A percentile compares a stretch with the other conserved stretches of the same genome.
These are phyloP conservation scores for Dromococcyx pavoninus DNA, from an alignment of 2,797 vertebrate species.

Conservation along the genomic window DNA sequence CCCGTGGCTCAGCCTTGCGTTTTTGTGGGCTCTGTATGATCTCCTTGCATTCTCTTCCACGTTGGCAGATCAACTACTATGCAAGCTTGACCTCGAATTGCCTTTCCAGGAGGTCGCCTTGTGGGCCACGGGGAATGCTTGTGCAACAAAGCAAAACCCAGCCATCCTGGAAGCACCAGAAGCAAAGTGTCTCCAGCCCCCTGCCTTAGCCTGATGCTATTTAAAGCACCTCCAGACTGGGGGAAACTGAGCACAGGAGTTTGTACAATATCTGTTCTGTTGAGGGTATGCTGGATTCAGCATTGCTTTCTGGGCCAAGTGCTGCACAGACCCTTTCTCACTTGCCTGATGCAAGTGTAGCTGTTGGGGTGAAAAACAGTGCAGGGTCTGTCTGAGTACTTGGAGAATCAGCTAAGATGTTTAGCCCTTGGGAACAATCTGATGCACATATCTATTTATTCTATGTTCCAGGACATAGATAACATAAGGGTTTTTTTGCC, in stretches of 20 bases:
- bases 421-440: background rate
- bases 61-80: background rate
- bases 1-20: background rate
- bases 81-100: background rate
- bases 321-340: background rate
- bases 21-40: conserved; percentile 8
- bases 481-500: background rate
- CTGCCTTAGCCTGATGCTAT: conserved; percentile 7
- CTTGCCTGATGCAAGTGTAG: background rate
- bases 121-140: background rate
- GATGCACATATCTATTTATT: background rate
- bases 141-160: background rate
- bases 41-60: background rate
- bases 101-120: background rate
- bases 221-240: conserved; percentile 29
- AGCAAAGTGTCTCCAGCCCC: background rate
- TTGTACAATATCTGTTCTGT: conserved; percentile 43
- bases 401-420: background rate
- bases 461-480: background rate
- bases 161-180: conserved; percentile 18
- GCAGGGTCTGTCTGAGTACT: background rate
- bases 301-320: background rate
- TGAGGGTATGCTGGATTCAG: background rate
- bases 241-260: background rate
- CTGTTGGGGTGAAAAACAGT: background rate